Evolutionary conservation across 2,113 vertebrate genomes (phyloP).

Genomic region (cattle (Bos taurus)): ARS-UCD2.0 NC_037336.1:64664501-64665000

Average conservation of each 20-base stretch:
- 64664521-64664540: constrained; percentile 84
- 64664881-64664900: constrained; percentile 27
- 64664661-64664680: constrained; percentile 72
- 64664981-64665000: not conserved
- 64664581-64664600: constrained; percentile 77
- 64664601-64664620: constrained; percentile 82
- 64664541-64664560: constrained; percentile 88
- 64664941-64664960: too few relatives aligned
- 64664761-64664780: constrained; percentile 57
- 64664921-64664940: not conserved
- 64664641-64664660: constrained; percentile 79
- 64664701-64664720: constrained; percentile 72
- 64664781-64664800: constrained; percentile 38
- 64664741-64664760: constrained; percentile 51
- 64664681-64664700: constrained; percentile 85
- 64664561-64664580: constrained; percentile 86
- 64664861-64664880: constrained; percentile 41
- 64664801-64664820: not conserved
- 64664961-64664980: fast-evolving
- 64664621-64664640: constrained; percentile 79
- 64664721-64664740: constrained; percentile 41
- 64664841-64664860: constrained; percentile 42
- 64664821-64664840: constrained; percentile 43
- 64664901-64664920: not conserved
- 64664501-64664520: constrained; percentile 81